Evolutionary conservation across 2,113 vertebrate genomes (phyloP).

Genomic region (Reinhardtius hippoglossoides): DNA sequence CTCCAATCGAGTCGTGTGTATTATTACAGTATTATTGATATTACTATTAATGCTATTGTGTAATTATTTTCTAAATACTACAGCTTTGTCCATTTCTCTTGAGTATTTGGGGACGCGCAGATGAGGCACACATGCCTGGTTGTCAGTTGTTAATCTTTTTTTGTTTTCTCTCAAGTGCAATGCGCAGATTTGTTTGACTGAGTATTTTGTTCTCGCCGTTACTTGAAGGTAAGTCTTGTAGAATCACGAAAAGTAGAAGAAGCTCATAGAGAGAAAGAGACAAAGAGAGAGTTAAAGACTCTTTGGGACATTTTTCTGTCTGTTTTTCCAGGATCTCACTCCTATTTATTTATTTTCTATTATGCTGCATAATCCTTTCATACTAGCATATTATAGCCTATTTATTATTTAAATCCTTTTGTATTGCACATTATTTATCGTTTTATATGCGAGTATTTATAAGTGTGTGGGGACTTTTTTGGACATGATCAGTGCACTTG

Average conservation of each 20-base stretch:
- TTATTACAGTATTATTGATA: slow-evolving; percentile 88
- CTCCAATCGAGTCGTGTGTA: slow-evolving; percentile 88
- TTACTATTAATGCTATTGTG: slow-evolving; percentile 87
- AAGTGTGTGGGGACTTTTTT: slow-evolving; percentile 83
- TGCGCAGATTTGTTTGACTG: slow-evolving; percentile 80
- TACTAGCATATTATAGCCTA: slow-evolving; percentile 86
- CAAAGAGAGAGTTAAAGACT: slow-evolving; percentile 79
- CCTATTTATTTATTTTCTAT: slow-evolving; percentile 90
- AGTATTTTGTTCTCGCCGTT: slow-evolving; percentile 85
- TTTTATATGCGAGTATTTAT: slow-evolving; percentile 95
- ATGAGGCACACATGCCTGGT: slow-evolving; percentile 76
- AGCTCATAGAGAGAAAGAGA: slow-evolving; percentile 83
- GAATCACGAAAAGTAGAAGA: slow-evolving; percentile 85
- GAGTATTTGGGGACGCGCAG: slow-evolving; percentile 73
- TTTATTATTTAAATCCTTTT: slow-evolving; percentile 99
- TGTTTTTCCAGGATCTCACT: slow-evolving; percentile 60
- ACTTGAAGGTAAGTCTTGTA: slow-evolving; percentile 97
- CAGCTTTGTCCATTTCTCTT: slow-evolving; percentile 83
- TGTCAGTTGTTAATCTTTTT: slow-evolving; percentile 81
- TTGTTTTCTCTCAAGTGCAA: slow-evolving; percentile 89
- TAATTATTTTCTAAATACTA: slow-evolving; percentile 82
- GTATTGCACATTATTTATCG: slow-evolving; percentile 95
- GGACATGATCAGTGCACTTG: slow-evolving; percentile 88
- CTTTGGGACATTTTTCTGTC: slow-evolving; percentile 74
- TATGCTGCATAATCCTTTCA: slow-evolving; percentile 86